Conservation (phyloP, 2,113 vertebrate genomes). For the Dromiciops gliroides region DNA sequence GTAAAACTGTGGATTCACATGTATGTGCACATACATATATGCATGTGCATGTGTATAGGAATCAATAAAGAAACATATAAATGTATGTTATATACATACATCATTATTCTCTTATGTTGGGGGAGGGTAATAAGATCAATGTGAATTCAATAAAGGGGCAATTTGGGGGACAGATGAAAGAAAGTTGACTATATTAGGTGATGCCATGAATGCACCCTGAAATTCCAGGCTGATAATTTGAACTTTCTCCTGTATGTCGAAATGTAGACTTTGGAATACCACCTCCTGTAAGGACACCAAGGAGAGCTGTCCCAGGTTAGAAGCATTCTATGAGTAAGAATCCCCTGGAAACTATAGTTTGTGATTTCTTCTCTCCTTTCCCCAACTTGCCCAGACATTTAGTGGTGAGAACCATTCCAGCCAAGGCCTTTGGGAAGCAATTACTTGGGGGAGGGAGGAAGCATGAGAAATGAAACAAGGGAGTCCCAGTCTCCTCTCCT, state of each 20-base stretch:
- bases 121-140: background rate
- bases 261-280: background rate
- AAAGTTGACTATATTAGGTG: background rate
- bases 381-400: background rate
- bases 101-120: background rate
- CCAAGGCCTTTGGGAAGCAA: background rate
- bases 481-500: background rate
- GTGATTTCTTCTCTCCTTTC: background rate
- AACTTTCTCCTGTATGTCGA: background rate
- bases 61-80: background rate
- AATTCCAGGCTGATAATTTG: background rate
- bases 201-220: background rate
- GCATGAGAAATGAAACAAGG: background rate
- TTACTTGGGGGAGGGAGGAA: background rate
- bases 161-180: background rate
- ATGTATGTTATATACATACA: background rate
- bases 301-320: background rate
- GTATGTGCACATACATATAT: too few relatives aligned
- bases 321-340: background rate
- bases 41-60: too few relatives aligned
- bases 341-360: background rate
- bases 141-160: background rate
- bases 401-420: background rate
- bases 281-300: background rate
- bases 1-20: too few relatives aligned